These are phyloP conservation scores for Pithys albifrons DNA, from an alignment of 2,113 vertebrate genomes.

Conservation along the genomic window DNA sequence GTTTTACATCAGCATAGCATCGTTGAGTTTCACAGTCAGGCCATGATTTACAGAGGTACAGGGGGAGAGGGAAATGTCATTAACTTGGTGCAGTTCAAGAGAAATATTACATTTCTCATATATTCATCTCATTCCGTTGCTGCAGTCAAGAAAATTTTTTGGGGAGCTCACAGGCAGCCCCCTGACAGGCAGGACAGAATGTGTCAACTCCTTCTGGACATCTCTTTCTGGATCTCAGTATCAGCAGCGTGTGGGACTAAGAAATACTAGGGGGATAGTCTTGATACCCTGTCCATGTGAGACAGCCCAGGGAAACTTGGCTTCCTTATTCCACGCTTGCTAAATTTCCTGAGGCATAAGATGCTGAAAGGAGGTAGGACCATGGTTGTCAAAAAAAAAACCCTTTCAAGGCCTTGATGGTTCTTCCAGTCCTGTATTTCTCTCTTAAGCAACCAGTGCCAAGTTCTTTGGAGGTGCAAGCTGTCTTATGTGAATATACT, in stretches of 20 bases:
- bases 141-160: neutral
- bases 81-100: neutral
- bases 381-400: neutral
- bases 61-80: neutral
- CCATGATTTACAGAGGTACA: neutral
- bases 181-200: neutral
- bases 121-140: neutral
- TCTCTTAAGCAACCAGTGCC: neutral
- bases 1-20: conserved; percentile 12
- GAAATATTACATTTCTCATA: neutral
- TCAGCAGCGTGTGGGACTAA: neutral
- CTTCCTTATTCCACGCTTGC: neutral
- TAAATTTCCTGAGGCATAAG: neutral
- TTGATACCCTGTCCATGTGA: rapidly evolving
- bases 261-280: neutral
- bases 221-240: neutral
- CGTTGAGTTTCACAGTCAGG: neutral
- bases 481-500: neutral
- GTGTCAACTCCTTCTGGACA: neutral
- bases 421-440: neutral
- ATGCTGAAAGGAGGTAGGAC: neutral
- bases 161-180: neutral
- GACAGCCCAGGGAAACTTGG: neutral
- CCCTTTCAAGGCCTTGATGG: neutral
- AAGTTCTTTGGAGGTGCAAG: rapidly evolving